Evolutionary conservation across 2,888 invertebrate genomes (phyloP).

Genomic region (Lamellibrachia columna): DNA sequence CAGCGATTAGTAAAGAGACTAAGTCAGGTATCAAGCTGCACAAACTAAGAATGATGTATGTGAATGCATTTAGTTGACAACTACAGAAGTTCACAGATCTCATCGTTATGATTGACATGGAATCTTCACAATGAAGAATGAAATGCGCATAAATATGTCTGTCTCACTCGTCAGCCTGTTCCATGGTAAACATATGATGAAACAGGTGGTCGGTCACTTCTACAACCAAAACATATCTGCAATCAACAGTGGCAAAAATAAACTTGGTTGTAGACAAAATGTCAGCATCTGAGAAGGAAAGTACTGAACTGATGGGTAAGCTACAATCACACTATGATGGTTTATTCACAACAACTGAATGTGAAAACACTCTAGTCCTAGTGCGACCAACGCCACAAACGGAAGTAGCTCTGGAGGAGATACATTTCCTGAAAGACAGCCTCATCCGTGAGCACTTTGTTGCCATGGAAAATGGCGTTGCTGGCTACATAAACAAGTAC

Average conservation of each 20-base stretch:
- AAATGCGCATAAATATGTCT: background rate
- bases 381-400: background rate
- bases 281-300: background rate
- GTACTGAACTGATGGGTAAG: background rate
- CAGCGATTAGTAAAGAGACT: background rate
- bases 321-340: background rate
- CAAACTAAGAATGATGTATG: background rate
- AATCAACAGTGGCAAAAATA: background rate
- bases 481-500: background rate
- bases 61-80: background rate
- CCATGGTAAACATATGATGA: background rate
- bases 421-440: background rate
- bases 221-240: background rate
- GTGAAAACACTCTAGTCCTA: background rate
- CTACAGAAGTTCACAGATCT: background rate
- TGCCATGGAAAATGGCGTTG: background rate
- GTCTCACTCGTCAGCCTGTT: background rate
- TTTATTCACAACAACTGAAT: background rate
- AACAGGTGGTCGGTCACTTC: background rate
- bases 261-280: background rate
- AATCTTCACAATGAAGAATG: background rate
- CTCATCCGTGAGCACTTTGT: background rate
- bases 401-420: background rate
- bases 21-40: background rate
- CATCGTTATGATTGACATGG: background rate